Conservation (phyloP, 2,888 invertebrate species). For the Epistrophella euchroma region DNA sequence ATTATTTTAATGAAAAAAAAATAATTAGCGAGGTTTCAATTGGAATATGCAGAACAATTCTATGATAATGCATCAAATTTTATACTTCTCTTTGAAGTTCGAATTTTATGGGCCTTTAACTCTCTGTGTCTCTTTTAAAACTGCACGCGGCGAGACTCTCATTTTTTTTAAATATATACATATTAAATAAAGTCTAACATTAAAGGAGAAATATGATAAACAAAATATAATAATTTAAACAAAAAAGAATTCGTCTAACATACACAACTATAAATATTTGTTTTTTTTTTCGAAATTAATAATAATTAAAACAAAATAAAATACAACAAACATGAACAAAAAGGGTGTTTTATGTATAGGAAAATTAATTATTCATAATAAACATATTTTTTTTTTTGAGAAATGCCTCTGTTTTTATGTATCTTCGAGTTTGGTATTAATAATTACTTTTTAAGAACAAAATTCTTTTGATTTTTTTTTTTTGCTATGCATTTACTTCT, state of each 20-base stretch:
- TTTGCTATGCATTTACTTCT: slow-evolving; percentile 70
- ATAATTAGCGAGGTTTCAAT: slow-evolving; percentile 75
- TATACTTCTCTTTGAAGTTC: slow-evolving; percentile 42
- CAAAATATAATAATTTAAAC: slow-evolving; percentile 70
- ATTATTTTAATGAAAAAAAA: slow-evolving; percentile 52
- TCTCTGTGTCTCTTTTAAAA: neutral
- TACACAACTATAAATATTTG: slow-evolving; percentile 63
- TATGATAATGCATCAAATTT: slow-evolving; percentile 68
- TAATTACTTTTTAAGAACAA: slow-evolving; percentile 45
- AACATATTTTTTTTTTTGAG: slow-evolving; percentile 50
- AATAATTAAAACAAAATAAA: slow-evolving; percentile 16
- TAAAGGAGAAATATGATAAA: slow-evolving; percentile 18
- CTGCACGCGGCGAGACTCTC: slow-evolving; percentile 44
- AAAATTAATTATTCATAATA: slow-evolving; percentile 48
- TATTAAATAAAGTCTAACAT: slow-evolving; percentile 41
- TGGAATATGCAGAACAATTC: slow-evolving; percentile 62
- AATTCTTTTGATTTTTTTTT: slow-evolving; percentile 24
- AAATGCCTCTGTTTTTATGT: slow-evolving; percentile 70
- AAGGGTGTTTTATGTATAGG: slow-evolving; percentile 40
- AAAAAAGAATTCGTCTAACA: slow-evolving; percentile 73
- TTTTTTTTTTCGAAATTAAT: slow-evolving; percentile 46
- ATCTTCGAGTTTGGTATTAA: slow-evolving; percentile 71
- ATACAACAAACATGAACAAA: slow-evolving; percentile 43
- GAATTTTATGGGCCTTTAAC: neutral
- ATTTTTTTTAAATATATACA: neutral